Evolutionary conservation across 2,113 vertebrate species (phyloP), one percentile per base, ranked within the genome.

Genomic region (Ammodytes dubius): DNA sequence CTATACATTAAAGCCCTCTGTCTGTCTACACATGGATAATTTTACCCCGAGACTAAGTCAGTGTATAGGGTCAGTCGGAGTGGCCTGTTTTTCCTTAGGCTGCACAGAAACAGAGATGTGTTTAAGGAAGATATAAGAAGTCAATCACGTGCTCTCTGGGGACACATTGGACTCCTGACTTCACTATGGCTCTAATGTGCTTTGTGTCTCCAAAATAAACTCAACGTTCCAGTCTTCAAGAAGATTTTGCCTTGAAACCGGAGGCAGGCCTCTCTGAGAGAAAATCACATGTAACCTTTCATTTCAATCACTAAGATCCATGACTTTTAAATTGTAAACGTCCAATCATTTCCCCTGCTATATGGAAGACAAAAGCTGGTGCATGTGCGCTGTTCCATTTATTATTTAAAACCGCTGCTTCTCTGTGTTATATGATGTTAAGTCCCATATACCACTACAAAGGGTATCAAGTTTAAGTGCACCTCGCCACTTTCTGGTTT

Each of bases 191-290:
- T 76, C 73, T 67, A 52, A 85, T 65, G 79, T 61, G 69, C 27
- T 72, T 12, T 53, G n/a, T 37, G 4, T 56, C 58, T 74, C 70
- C 75, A 85, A 69, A 87, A 53, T 52, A 74, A 85, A 84, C 73
- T 76, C 2, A 68, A 6, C 35, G 3, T 19, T n/a, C 27, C 27
- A 27, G 27, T 27, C 27, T 27, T 27, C 27, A 27, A 27, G 27
- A 27, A 27, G 27, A 27, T 27, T 27, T 27, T 27, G 27, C 27
- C 27, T 27, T 27, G 27, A 27, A 27, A 27, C 27, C 27, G 27
- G 27, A 27, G 27, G 27, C 27, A 27, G 27, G 2, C 27, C 27
- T 27, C 27, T 27, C 27, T 27, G 27, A 27, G 27, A 27, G 27
- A 27, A 27, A 27, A 27, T 27, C 27, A 27, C 27, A 27, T 27